Evolutionary conservation across 2,113 vertebrate species (phyloP).

Genomic region (Leucoraja erinaceus): DNA sequence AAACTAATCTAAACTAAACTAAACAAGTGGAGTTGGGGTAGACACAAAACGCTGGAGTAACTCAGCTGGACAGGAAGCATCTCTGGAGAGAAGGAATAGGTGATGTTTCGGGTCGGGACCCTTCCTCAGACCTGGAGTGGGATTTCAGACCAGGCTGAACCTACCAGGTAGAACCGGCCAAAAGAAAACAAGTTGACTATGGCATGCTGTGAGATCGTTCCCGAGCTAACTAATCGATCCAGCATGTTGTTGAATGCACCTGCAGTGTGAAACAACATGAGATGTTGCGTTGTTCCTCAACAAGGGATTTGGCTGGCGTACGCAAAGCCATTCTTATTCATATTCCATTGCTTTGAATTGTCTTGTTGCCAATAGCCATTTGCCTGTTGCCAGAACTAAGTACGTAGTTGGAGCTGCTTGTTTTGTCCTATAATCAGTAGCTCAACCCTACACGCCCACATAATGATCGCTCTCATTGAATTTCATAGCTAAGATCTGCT

Average conservation of each 20-base stretch:
- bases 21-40: too few relatives aligned
- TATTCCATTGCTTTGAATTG: background rate
- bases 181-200: background rate
- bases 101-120: too few relatives aligned
- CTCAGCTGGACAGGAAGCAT: too few relatives aligned
- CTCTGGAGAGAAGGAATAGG: too few relatives aligned
- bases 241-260: background rate
- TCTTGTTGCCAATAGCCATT: background rate
- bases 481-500: background rate
- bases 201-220: background rate
- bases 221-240: background rate
- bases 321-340: background rate
- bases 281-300: background rate
- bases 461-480: background rate
- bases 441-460: background rate
- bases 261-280: background rate
- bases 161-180: background rate
- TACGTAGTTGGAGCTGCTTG: background rate
- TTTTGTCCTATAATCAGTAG: background rate
- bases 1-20: too few relatives aligned
- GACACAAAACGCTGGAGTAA: too few relatives aligned
- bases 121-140: too few relatives aligned
- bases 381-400: background rate
- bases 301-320: background rate
- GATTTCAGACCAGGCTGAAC: too few relatives aligned